Conservation (phyloP, 2,797 vertebrate species). For the Bovichtus variegatus region DNA sequence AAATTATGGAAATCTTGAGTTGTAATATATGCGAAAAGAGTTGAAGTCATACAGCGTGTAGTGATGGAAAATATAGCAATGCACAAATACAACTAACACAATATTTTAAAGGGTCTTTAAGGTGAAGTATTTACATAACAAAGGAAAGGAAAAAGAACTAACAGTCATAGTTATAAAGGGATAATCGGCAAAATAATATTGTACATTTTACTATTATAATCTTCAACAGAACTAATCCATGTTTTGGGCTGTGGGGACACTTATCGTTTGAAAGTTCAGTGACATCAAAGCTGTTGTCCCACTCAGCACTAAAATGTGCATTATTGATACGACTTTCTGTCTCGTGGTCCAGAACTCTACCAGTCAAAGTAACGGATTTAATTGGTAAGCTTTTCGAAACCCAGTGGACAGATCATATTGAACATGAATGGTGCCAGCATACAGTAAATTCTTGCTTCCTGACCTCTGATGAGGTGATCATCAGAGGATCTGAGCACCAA, state of each 20-base stretch:
- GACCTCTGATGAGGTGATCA: constrained; percentile 18
- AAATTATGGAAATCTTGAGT: neutral
- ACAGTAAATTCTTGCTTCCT: neutral
- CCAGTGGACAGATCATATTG: neutral
- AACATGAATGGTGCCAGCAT: neutral
- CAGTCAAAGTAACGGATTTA: constrained; percentile 7
- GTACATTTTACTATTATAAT: neutral
- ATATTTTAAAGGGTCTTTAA: neutral
- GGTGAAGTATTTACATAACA: neutral
- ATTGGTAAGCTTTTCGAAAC: constrained; percentile 24
- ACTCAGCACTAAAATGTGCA: neutral
- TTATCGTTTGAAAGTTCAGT: neutral
- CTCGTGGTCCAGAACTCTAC: neutral
- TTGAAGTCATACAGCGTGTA: neutral
- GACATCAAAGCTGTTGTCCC: neutral
- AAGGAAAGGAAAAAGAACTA: neutral
- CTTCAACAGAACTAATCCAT: neutral
- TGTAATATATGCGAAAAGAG: neutral
- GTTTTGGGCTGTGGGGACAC: neutral
- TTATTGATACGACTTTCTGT: neutral
- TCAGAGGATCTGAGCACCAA: neutral
- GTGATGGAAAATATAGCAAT: neutral
- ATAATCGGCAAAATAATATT: neutral
- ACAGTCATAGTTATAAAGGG: neutral
- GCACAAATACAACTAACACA: neutral